Evolutionary conservation across 2,797 vertebrate species (phyloP), one percentile per base, ranked within the genome.

Genomic region (Spea hammondii): DNA sequence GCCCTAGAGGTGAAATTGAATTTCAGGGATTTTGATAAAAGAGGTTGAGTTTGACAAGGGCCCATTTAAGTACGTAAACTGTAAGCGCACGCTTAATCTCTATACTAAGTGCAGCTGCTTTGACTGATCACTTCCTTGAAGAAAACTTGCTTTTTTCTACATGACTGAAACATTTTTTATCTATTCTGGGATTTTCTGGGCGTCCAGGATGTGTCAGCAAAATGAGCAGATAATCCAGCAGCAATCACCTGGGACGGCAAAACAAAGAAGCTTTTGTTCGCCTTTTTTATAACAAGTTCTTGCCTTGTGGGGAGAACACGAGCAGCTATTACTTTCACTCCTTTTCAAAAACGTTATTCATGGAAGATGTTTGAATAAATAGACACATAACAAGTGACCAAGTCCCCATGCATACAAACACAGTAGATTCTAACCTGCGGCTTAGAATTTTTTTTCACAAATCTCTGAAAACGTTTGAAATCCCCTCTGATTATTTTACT

Each of bases 131-230:
- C 72, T 76, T 79, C 74, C 69, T 73, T 9, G 4, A 82, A 78
- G 79, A 65, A 87, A 87, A 79, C 4, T 6, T 66, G 53, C n/a
- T 65, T 86, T 85, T 78, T 74, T 74, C 70, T 78, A 78, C 76
- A 64, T 67, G 14, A 53, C 0, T 14, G 79, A 76, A 76, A 53
- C 65, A 6, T 82, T 76, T 72, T 32, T 78, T 17, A 51, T 46
- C 74, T 82, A 14, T 64, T 46, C 57, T 47, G 68, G 77, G 82
- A 74, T 84, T 87, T 78, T 81, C 17, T 64, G 48, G 14, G 78
- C 74, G 50, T 57, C 45, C 5, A 6, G 55, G 66, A 74, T 76
- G 1, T 50, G 69, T 69, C 45, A 73, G 85, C 73, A 64, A 68
- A 77, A 77, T 65, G 77, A 86, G 73, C 14, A 0, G 12, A 72